Evolutionary conservation across 2,797 vertebrate species (phyloP).

Genomic region (Pachyuromys duprasi): DNA sequence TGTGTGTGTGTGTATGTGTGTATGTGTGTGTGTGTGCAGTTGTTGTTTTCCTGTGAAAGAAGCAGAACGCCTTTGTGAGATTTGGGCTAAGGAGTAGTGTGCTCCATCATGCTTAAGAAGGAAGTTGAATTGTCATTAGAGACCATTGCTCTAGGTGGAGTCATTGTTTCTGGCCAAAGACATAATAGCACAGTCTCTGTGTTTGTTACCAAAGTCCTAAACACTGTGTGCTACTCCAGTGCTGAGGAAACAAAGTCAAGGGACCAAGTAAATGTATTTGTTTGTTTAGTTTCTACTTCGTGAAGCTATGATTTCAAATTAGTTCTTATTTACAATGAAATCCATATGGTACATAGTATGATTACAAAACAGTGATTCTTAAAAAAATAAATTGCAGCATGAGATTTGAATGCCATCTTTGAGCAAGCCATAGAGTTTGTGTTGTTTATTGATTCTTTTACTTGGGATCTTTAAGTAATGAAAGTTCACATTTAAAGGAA

Average conservation of each 20-base stretch:
- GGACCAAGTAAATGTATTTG: neutral
- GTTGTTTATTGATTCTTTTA: conserved; percentile 35
- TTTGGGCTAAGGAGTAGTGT: neutral
- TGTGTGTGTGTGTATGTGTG: neutral
- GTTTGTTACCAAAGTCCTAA: neutral
- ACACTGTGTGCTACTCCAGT: neutral
- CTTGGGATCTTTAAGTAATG: conserved; percentile 45
- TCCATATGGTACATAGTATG: neutral
- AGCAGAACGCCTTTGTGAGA: neutral
- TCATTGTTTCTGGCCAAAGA: neutral
- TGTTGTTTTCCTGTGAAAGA: neutral
- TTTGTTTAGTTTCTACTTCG: conserved; percentile 40
- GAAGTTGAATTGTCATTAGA: no score
- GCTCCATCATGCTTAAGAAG: neutral
- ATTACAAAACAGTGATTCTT: conserved; percentile 29
- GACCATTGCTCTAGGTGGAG: neutral
- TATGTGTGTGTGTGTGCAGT: neutral
- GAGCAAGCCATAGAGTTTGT: neutral
- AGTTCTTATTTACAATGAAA: conserved; percentile 34
- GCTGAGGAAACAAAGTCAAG: neutral
- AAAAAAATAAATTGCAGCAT: conserved; percentile 1
- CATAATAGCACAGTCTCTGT: neutral
- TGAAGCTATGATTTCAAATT: neutral
- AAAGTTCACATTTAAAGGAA: conserved; percentile 17
- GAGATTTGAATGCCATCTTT: conserved; percentile 16